Percentiles rank a stretch among this genome's conserved stretches.
These are phyloP conservation scores for Teleopsis dalmanni DNA, from an alignment of 1,140 invertebrate species.

Conservation along the genomic window DNA sequence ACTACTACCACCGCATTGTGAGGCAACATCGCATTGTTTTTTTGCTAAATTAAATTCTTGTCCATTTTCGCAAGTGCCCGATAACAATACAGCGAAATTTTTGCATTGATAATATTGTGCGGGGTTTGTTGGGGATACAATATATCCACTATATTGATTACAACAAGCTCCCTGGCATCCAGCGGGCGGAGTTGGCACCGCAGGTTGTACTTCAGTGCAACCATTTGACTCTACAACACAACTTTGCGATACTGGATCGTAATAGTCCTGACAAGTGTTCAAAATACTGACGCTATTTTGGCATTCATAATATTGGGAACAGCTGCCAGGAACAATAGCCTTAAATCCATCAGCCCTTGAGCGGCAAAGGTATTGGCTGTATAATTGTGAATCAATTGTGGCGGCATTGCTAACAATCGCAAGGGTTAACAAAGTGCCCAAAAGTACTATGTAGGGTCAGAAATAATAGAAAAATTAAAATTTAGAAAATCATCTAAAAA, in stretches of 20 bases:
- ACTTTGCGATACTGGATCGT: neutral
- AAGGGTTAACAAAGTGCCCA: neutral
- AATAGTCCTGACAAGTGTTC: neutral
- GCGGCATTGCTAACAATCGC: neutral
- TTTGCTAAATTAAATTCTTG: constrained; percentile 6
- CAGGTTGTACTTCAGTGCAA: neutral
- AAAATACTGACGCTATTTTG: neutral
- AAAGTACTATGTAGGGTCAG: too few species aligned
- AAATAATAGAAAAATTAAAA: too few species aligned
- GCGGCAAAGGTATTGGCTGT: neutral
- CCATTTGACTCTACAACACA: neutral
- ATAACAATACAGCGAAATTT: too few species aligned
- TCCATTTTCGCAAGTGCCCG: too few species aligned
- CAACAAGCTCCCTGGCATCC: neutral
- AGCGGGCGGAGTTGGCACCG: too few species aligned
- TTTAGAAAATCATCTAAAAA: too few species aligned
- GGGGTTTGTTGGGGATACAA: neutral
- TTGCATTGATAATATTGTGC: neutral
- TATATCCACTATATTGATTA: neutral
- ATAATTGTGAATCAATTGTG: neutral
- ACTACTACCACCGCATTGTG: neutral
- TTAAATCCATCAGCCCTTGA: neutral
- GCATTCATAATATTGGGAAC: constrained; percentile 3
- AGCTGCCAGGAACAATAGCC: constrained; percentile 2
- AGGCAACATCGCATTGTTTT: constrained; percentile 3